Conservation (phyloP, 2,888 invertebrate genomes). For the Pterostichus niger region DNA sequence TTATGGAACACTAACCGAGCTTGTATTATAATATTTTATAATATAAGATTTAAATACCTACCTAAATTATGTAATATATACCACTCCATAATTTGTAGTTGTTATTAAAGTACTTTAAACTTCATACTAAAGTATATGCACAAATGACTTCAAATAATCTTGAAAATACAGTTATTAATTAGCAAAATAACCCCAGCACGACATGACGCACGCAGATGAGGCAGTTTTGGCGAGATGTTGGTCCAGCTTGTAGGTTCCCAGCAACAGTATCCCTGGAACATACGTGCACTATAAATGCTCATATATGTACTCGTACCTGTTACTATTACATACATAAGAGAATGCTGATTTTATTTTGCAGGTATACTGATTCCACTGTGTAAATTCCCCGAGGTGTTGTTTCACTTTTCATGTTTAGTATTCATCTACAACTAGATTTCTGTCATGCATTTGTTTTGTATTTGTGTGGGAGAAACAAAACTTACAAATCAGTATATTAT, state of each 20-base stretch:
- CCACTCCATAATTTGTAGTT: no score
- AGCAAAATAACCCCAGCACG: neutral
- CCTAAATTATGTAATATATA: no score
- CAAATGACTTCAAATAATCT: neutral
- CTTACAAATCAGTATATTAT: no score
- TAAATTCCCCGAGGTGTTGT: neutral
- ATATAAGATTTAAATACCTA: no score
- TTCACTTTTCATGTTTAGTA: slow-evolving; percentile 18
- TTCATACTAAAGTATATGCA: neutral
- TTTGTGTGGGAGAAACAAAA: neutral
- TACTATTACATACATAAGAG: no score
- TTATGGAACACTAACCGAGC: no score
- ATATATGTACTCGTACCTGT: neutral
- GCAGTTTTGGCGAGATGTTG: slow-evolving; percentile 16
- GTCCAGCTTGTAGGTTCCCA: slow-evolving; percentile 17
- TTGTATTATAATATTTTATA: no score
- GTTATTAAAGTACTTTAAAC: no score
- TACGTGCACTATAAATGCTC: neutral
- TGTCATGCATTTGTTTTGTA: neutral
- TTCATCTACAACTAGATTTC: neutral
- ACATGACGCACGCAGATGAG: neutral
- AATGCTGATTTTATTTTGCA: slow-evolving; percentile 19
- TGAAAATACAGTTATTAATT: slow-evolving; percentile 21
- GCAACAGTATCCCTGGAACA: neutral
- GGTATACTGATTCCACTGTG: neutral